phyloP scores from a whole-genome alignment of 2,113 vertebrate species.

The Cettia cetti region DNA sequence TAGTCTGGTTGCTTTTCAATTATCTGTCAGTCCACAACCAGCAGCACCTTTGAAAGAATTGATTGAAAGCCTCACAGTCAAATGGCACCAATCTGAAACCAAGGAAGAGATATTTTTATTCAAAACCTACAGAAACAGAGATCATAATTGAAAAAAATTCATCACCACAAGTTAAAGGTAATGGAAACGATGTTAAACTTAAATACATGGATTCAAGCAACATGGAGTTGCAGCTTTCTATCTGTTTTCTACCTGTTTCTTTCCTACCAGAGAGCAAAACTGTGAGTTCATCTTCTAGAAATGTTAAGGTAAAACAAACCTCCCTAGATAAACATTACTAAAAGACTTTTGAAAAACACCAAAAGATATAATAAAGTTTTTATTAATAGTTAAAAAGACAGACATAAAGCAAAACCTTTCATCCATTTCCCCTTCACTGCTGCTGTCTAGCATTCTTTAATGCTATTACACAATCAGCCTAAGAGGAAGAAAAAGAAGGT shows the following conservation, averaged over 20 bases:
- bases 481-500: neutral
- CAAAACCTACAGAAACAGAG: neutral
- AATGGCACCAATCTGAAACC: neutral
- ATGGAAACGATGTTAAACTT: neutral
- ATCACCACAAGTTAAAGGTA: neutral
- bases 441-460: neutral
- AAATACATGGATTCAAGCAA: neutral
- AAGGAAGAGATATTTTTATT: neutral
- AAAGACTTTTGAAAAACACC: neutral
- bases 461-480: neutral
- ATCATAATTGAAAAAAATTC: neutral
- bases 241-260: neutral
- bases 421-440: neutral
- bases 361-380: neutral
- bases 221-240: neutral
- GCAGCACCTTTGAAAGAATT: neutral
- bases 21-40: neutral
- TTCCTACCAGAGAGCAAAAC: neutral
- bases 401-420: neutral
- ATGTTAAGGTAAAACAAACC: neutral
- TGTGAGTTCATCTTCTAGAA: neutral
- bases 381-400: neutral
- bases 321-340: neutral
- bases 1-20: neutral
- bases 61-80: neutral